Conservation (phyloP, 2,113 vertebrate species). For the Chroicocephalus ridibundus region DNA sequence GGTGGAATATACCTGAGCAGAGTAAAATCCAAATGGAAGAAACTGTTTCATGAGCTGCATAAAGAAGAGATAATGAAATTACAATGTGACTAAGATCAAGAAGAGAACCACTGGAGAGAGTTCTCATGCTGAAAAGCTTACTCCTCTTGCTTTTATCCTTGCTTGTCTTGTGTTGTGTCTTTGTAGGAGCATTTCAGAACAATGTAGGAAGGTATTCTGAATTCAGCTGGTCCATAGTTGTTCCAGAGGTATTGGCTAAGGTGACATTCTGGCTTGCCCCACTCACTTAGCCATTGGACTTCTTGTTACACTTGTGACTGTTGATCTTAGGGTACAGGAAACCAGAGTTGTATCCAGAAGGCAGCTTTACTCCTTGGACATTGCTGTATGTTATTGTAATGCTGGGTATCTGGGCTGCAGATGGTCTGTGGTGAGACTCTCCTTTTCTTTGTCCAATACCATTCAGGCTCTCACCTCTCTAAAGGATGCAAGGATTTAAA, state of each 20-base stretch:
- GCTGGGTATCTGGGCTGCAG: slow-evolving; percentile 54
- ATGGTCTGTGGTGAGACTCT: neutral
- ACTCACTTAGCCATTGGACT: neutral
- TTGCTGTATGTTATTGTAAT: slow-evolving; percentile 60
- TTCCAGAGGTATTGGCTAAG: neutral
- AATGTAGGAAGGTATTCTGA: neutral
- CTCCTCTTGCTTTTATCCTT: neutral
- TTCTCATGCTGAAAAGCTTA: neutral
- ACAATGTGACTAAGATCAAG: neutral
- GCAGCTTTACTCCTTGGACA: slow-evolving; percentile 3
- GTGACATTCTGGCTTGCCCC: neutral
- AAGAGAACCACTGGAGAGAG: neutral
- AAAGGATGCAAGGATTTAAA: slow-evolving; percentile 18
- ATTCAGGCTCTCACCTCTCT: slow-evolving; percentile 34
- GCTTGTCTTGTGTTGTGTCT: neutral
- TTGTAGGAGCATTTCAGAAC: neutral
- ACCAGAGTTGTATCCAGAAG: slow-evolving; percentile 5
- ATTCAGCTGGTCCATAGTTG: neutral
- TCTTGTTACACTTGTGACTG: slow-evolving; percentile 25
- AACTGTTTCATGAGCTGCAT: neutral
- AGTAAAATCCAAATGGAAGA: neutral
- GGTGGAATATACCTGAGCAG: neutral
- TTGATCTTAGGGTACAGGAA: slow-evolving; percentile 24
- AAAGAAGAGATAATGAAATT: neutral
- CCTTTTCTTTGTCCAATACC: slow-evolving; percentile 18